Base-by-base conservation (phyloP, 2,888 invertebrate genomes). In the Carpatolechia fugitivella region DNA sequence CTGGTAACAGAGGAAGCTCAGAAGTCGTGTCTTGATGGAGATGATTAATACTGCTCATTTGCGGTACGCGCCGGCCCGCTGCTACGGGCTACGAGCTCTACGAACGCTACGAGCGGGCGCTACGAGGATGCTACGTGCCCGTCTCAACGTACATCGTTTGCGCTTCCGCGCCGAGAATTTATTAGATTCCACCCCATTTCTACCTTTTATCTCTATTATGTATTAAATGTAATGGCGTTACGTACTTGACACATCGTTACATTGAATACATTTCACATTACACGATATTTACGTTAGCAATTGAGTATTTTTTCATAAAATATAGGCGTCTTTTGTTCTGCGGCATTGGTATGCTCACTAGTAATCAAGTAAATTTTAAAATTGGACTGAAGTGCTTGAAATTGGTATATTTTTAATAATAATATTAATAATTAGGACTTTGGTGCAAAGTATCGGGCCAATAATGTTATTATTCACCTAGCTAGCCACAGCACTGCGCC, bases 1-100 rank as follows among this genome's bases (percentile, higher is more conserved):
- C 85, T 80, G 78, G 72, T 59, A 74, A 73, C 76, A 76, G 76
- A 79, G 80, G 80, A 85, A 82, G 83, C 80, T 77, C 77, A 81
- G 78, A 82, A 85, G 85, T 86, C 86, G 78, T 80, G 80, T 78
- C 78, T 76, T 86, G 83, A 86, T 84, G 85, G 72, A 73, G 78
- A 88, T 89, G 89, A 89, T 89, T 89, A 88, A 89, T 89, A 85
- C 78, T 76, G 81, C 87, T 89, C 89, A 89, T 89, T 89, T 89
- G 85, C 77, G 86, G 85, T 76, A 74, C 80, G 79, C 78, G 72
- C 67, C 63, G 72, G 72, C 72, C 63, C 55, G 61, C 57, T 60
- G 57, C 59, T 62, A 63, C 64, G 61, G n/a, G 44, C 72, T 74
- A 70, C 69, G 69, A 20, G 66, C 68, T n/a, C 70, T 70, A 69